Base-by-base conservation (phyloP, 1,140 invertebrate genomes). In the Brachionus rubens region DNA sequence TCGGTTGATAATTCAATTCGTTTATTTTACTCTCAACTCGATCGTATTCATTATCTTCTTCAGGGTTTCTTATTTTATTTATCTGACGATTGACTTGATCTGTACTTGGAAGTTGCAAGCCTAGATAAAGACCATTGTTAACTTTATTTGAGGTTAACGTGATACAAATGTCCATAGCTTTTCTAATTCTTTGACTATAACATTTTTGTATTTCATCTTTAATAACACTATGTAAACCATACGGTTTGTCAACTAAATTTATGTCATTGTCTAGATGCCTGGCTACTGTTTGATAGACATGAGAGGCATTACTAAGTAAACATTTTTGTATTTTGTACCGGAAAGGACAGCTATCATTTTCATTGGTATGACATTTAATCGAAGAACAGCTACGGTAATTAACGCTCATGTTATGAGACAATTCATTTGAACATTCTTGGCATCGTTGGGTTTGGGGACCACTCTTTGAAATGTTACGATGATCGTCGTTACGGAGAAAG, bases 91-190 rank as follows among this genome's bases (percentile, higher is more conserved):
- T 30, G 10, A 54, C 26, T 54, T 54, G 52, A 54, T 4, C n/a
- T 54, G 26, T 28, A n/a, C 3, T 28, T 54, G 24, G 24, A 12
- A 54, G 24, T 28, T 21, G 24, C 28, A 54, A 28, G 28, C 52
- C 52, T 54, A 28, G 21, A 28, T 30, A 54, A 28, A 28, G 14
- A 30, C 52, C 52, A 54, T 54, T 30, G 10, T 54, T 54, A 28
- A 54, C 24, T 28, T 54, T 4, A 54, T 54, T 54, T 28, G 52
- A 28, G 6, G 24, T 54, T 28, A 54, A 28, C 28, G 52, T 54
- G 28, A 54, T 54, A 28, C 52, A 54, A 54, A 54, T 54, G 28
- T 54, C 52, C 52, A 54, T 54, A 28, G 24, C 21, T 54, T 54
- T 30, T 28, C 52, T 21, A 28, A 28, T 54, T 28, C 52, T 21